Base-by-base conservation (phyloP, 2,113 vertebrate species). In the Hippocampus comes region DNA sequence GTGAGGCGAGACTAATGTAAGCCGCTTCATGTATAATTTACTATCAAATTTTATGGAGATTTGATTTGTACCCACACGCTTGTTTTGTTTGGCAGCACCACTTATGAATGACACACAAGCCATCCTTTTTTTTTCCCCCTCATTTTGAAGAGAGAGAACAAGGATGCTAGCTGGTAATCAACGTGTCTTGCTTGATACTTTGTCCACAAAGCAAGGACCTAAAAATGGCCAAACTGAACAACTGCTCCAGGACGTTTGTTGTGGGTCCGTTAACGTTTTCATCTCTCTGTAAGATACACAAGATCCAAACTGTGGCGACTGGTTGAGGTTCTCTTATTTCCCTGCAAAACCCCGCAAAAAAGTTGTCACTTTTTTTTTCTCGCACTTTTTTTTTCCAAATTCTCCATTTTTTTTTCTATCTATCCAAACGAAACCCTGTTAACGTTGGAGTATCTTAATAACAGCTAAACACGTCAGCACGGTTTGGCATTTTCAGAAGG, bases 21-120 rank as follows among this genome's bases (percentile, higher is more conserved):
- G 20, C 43, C 18, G 21, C 18, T 11, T 67, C 25, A 51, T 73
- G 56, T 69, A 80, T 64, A 27, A 72, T 74, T 74, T 46, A 64
- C 57, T 23, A 17, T n/a, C 15, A 59, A 57, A 4, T 53, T 71
- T 70, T 66, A 48, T 65, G 9, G 14, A 20, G 15, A 48, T 67
- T 64, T 51, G 59, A 61, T 61, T 61, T 61, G 59, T 61, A 61
- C 59, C 59, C 27, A 18, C 59, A 61, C 27, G 59, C 59, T 34
- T 20, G 59, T 61, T 61, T 61, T 61, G 59, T 61, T 61, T 61
- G 59, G 59, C 59, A 61, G 17, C 59, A 18, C 59, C 27, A 61
- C 27, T 61, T 61, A 61, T 34, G 59, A 20, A 61, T 61, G 59
- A 61, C 59, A 61, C 27, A 60, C 59, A 60, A 30, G 25, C 2